phyloP scores from a whole-genome alignment of 1,140 invertebrate genomes.

The Danaus melanippus region DNA sequence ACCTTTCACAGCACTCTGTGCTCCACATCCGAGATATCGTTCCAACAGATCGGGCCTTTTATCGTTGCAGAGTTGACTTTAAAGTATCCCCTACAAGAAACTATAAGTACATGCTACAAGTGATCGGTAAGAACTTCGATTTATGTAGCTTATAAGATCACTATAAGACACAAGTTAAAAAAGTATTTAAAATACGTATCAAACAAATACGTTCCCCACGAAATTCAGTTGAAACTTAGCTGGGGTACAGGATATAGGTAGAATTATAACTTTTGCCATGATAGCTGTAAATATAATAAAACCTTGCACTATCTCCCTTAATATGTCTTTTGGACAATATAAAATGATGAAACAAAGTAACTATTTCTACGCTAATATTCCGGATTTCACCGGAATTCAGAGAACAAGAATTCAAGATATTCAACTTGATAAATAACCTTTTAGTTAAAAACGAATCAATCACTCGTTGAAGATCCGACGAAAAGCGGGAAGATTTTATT shows the following conservation, averaged over 20 bases:
- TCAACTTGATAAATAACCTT: slow-evolving; percentile 29
- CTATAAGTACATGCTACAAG: slow-evolving; percentile 74
- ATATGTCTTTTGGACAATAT: too few species aligned
- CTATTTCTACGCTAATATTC: slow-evolving; percentile 10
- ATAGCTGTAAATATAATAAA: background rate
- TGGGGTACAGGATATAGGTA: too few species aligned
- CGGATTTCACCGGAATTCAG: slow-evolving; percentile 12
- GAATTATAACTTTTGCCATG: too few species aligned
- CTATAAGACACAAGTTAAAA: too few species aligned
- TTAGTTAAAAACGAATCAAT: slow-evolving; percentile 33
- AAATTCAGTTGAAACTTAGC: too few species aligned
- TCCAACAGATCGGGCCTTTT: slow-evolving; percentile 81
- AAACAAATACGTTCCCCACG: background rate
- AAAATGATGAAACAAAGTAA: background rate
- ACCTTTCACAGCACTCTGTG: slow-evolving; percentile 79
- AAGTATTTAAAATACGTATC: too few species aligned
- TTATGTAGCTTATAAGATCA: slow-evolving; percentile 13
- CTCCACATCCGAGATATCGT: slow-evolving; percentile 82
- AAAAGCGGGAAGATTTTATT: too few species aligned
- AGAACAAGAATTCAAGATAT: slow-evolving; percentile 21
- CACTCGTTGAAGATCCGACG: slow-evolving; percentile 24
- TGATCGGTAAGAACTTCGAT: slow-evolving; percentile 22
- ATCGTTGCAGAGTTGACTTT: slow-evolving; percentile 87
- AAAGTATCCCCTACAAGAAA: slow-evolving; percentile 86
- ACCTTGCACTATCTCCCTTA: too few species aligned